A percentile compares a stretch with the other conserved stretches of the same genome.
Conservation (phyloP, 2,888 invertebrate species). For the Drosophila robusta region DNA sequence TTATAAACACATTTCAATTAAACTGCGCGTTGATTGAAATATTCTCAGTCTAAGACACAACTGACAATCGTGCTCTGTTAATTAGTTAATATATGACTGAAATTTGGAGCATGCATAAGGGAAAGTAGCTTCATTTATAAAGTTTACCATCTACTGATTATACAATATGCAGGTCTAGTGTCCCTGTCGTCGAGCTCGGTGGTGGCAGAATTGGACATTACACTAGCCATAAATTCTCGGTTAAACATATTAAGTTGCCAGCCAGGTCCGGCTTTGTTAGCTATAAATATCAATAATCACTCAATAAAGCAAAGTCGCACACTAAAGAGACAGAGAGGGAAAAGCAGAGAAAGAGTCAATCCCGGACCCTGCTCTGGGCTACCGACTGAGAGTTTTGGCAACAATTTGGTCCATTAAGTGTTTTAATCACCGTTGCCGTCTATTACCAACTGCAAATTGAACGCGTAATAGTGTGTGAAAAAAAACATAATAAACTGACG, state of each 20-base stretch:
- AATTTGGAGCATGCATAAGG: not conserved
- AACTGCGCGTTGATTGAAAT: not conserved
- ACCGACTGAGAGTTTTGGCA: constrained; percentile 32
- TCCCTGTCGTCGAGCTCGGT: not conserved
- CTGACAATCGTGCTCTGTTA: not conserved
- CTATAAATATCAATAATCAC: constrained; percentile 74
- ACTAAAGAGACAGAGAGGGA: not conserved
- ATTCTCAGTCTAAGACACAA: not conserved
- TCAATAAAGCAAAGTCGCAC: constrained; percentile 42
- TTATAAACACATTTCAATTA: constrained; percentile 21
- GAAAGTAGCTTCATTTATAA: not conserved
- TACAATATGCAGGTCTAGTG: not conserved
- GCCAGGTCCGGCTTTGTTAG: constrained; percentile 22
- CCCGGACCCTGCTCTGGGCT: not conserved
- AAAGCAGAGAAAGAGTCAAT: too few species aligned
- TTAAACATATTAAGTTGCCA: constrained; percentile 56
- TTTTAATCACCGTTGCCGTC: constrained; percentile 58
- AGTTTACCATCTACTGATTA: not conserved
- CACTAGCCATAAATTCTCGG: constrained; percentile 52
- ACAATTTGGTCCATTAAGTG: constrained; percentile 45
- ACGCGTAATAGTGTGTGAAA: constrained; percentile 50
- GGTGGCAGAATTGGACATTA: constrained; percentile 49
- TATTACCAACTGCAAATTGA: constrained; percentile 50
- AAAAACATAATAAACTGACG: constrained; percentile 51
- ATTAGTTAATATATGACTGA: not conserved